Base-by-base conservation (phyloP, 2,113 vertebrate species). In the rabbit (Oryctolagus cuniculus) region DNA sequence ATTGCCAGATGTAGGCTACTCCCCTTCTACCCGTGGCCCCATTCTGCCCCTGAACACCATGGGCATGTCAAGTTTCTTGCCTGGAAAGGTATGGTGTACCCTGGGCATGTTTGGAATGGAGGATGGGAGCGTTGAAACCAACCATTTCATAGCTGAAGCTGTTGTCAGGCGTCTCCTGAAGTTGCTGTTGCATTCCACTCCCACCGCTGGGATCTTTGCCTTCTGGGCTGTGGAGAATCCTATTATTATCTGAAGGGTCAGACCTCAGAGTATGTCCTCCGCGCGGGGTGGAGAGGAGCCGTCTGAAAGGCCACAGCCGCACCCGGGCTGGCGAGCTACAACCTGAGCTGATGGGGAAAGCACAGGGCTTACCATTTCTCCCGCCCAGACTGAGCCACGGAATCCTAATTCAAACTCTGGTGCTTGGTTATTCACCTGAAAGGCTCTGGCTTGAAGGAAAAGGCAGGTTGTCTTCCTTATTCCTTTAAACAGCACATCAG, bases 21-120 rank as follows among this genome's bases (percentile, higher is more conserved):
- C 36, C 75, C 67, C 34, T 58, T 87, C 36, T 93, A 91, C 63
- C 93, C 77, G 94, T 95, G 93, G 78, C 94, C 81, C 61, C 88
- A 51, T 93, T 85, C 51, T 94, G 25, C n/a, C 91, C 94, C 2
- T 15, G n/a, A 44, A 24, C n/a, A 74, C 81, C 83, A 61, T 51
- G 21, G 9, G 34, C 31, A 66, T 83, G 53, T 74, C 55, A 25
- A 44, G 22, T 34, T 70, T 73, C 67, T 86, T 81, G 13, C 36
- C 17, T 78, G 36, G 29, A 70, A n/a, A 16, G 31, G 21, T 78
- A 6, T 89, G 58, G 19, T 6, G 1, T 44, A 49, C 8, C 29
- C 78, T 34, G 55, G 74, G 64, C 36, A 9, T 82, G 34, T 86
- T 19, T 25, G 12, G 13, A 12, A 0, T 69, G 74, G 75, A 79